Conservation (phyloP, 1,140 invertebrate genomes). For the Eumeta japonica region DNA sequence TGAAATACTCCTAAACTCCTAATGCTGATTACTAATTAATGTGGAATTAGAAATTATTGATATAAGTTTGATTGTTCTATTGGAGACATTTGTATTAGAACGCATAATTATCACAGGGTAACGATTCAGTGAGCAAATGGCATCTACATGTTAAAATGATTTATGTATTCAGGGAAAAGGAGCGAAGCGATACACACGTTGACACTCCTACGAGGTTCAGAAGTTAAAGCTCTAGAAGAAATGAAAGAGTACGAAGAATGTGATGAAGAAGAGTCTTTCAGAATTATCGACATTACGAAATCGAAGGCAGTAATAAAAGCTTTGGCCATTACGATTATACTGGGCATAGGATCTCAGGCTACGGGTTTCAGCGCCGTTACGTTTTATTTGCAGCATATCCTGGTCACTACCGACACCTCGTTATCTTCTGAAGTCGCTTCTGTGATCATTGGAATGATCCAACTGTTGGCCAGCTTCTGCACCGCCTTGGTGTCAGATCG, state of each 20-base stretch:
- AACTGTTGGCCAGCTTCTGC: constrained; percentile 57
- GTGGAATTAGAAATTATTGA: no score
- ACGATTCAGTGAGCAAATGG: no score
- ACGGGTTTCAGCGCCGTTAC: constrained; percentile 70
- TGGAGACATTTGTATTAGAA: no score
- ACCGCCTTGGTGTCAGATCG: constrained; percentile 60
- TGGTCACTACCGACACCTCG: constrained; percentile 59
- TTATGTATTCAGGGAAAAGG: constrained; percentile 17
- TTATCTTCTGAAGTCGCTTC: constrained; percentile 62
- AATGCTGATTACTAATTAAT: no score
- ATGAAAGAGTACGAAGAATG: constrained; percentile 14
- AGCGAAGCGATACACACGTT: constrained; percentile 14
- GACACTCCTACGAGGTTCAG: constrained; percentile 14
- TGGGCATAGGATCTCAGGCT: constrained; percentile 65
- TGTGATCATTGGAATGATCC: constrained; percentile 65
- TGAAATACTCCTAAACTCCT: no score
- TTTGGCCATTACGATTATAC: constrained; percentile 41
- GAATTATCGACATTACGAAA: constrained; percentile 16
- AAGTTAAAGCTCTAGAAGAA: constrained; percentile 14
- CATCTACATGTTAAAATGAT: no score
- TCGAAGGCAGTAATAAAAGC: constrained; percentile 53
- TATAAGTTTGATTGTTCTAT: no score
- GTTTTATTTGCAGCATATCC: constrained; percentile 70
- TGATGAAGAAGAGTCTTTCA: constrained; percentile 10
- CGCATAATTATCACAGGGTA: no score